These are phyloP conservation scores for Neotoma lepida DNA, from an alignment of 2,113 vertebrate genomes.

Conservation along the genomic window DNA sequence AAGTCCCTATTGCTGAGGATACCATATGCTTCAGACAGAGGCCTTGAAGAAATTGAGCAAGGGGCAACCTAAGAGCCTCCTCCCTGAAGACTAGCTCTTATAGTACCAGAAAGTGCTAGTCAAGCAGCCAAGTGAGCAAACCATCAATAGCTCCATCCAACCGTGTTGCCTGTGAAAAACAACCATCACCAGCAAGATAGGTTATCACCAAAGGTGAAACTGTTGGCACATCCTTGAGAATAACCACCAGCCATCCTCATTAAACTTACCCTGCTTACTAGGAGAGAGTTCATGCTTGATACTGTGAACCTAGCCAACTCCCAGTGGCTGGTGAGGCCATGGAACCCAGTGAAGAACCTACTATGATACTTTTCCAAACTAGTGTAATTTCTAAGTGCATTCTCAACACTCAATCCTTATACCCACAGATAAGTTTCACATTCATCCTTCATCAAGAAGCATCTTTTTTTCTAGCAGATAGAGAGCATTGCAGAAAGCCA, in stretches of 20 bases:
- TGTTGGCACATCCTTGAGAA: neutral
- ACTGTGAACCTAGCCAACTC: neutral
- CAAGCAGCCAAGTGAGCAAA: neutral
- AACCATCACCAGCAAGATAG: neutral
- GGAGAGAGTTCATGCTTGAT: neutral
- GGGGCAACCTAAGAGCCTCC: neutral
- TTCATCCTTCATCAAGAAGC: neutral
- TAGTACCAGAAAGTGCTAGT: neutral
- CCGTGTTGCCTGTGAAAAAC: neutral
- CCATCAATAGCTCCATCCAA: neutral
- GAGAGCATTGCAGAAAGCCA: neutral
- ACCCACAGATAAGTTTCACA: too few relatives aligned
- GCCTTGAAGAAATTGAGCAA: neutral
- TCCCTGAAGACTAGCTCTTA: neutral
- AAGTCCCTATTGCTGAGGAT: neutral
- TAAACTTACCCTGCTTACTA: neutral
- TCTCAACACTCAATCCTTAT: neutral
- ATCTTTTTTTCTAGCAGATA: too few relatives aligned
- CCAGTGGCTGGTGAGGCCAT: neutral
- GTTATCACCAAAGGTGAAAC: neutral
- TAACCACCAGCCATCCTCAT: neutral
- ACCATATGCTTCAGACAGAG: neutral
- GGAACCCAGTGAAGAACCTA: neutral
- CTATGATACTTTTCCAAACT: neutral
- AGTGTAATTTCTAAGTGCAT: neutral